These are phyloP conservation scores for Glyphotaelius pellucidus DNA, from an alignment of 2,888 invertebrate genomes.

Conservation along the genomic window DNA sequence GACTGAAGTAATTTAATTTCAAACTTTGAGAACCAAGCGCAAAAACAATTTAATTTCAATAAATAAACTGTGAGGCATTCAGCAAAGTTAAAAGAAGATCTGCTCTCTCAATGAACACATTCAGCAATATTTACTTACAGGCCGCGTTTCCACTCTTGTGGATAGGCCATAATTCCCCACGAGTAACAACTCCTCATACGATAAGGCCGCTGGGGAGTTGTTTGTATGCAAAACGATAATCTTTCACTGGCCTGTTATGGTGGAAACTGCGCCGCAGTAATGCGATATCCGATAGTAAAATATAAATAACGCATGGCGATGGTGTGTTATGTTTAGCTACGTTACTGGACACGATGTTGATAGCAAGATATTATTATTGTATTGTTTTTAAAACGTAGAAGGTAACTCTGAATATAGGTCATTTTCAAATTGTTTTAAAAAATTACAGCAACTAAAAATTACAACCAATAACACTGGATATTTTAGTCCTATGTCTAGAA, in stretches of 20 bases:
- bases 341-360: not conserved
- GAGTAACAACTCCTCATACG: not conserved
- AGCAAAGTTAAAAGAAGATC: not conserved
- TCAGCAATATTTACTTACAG: conserved; percentile 7
- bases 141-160: not conserved
- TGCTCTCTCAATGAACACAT: conserved; percentile 19
- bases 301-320: not conserved
- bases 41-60: not conserved
- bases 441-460: no score
- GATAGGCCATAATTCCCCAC: not conserved
- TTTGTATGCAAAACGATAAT: not conserved
- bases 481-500: no score
- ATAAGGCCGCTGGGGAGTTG: not conserved
- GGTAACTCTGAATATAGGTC: no score
- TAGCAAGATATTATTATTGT: not conserved
- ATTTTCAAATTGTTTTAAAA: no score
- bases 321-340: not conserved
- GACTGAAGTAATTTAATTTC: not conserved
- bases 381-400: not conserved
- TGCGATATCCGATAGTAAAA: not conserved
- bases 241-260: not conserved
- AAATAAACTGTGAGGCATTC: not conserved
- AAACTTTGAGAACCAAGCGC: not conserved
- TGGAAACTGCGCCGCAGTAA: not conserved
- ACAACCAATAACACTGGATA: no score